Percentiles rank a stretch among this genome's conserved stretches.
phyloP scores from a whole-genome alignment of 2,113 vertebrate genomes.

The Cynoglossus semilaevis region DNA sequence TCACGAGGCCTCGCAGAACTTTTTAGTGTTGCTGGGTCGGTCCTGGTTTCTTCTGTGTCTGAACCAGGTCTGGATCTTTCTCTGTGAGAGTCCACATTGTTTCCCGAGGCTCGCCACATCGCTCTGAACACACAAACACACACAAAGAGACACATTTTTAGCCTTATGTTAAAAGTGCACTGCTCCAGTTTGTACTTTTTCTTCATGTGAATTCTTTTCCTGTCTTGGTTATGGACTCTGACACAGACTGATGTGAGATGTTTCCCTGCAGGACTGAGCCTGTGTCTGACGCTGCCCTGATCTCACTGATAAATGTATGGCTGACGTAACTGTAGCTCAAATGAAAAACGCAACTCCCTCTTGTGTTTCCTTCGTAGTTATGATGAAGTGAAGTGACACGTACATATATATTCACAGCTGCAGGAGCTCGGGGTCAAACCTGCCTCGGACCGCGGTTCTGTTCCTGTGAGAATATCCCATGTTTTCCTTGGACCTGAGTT shows the following conservation, averaged over 20 bases:
- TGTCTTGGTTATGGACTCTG: no score
- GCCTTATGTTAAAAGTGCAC: background rate
- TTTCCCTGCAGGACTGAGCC: background rate
- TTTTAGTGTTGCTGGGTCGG: constrained; percentile 81
- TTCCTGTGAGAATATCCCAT: no score
- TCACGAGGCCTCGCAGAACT: constrained; percentile 92
- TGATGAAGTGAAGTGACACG: no score
- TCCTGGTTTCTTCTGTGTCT: constrained; percentile 80
- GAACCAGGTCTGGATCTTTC: constrained; percentile 87
- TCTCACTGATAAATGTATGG: background rate
- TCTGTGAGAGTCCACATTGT: constrained; percentile 78
- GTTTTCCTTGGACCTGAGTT: no score
- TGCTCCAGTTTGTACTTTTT: background rate
- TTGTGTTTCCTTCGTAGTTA: no score
- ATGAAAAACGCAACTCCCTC: no score
- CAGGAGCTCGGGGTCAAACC: no score
- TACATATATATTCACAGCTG: no score
- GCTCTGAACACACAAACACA: constrained; percentile 49
- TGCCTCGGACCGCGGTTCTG: no score
- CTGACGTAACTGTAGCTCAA: no score
- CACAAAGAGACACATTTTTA: background rate
- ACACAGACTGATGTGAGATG: no score
- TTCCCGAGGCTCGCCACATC: constrained; percentile 73
- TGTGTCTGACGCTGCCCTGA: no score
- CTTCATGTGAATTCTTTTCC: background rate